These are phyloP conservation scores for Corythornis vintsioides DNA, from an alignment of 2,113 vertebrate genomes.

Conservation along the genomic window DNA sequence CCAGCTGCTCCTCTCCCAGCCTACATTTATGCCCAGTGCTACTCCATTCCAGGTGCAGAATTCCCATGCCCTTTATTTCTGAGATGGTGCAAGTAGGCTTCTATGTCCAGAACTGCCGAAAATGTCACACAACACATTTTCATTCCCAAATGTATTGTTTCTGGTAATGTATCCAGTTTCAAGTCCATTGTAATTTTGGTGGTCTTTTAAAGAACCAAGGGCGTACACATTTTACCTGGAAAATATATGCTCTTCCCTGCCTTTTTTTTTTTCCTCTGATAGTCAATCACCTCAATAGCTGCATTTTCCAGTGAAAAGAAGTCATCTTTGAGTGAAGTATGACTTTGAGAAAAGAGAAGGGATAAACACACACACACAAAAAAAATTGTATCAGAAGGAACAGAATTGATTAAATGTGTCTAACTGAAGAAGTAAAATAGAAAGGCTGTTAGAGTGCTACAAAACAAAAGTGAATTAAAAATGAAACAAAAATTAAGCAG, in stretches of 20 bases:
- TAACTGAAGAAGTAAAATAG: neutral
- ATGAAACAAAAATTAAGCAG: neutral
- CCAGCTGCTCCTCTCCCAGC: neutral
- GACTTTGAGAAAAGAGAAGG: neutral
- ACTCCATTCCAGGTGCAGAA: neutral
- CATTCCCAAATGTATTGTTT: neutral
- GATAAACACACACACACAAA: neutral
- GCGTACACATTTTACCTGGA: neutral
- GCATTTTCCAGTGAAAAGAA: neutral
- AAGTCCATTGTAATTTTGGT: neutral
- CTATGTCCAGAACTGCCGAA: neutral
- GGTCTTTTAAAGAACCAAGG: neutral
- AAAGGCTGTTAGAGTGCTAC: neutral
- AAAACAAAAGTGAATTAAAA: neutral
- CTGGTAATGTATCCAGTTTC: neutral
- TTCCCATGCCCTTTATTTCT: neutral
- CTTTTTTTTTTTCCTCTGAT: neutral
- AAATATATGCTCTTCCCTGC: neutral
- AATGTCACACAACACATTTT: neutral
- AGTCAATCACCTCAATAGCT: neutral
- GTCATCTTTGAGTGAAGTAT: neutral
- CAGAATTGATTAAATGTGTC: neutral
- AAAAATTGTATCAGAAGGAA: neutral
- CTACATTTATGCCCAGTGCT: accelerated
- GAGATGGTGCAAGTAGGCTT: neutral